Evolutionary conservation across 1,140 invertebrate genomes (phyloP).

Genomic region (Drosophila pachea): DNA sequence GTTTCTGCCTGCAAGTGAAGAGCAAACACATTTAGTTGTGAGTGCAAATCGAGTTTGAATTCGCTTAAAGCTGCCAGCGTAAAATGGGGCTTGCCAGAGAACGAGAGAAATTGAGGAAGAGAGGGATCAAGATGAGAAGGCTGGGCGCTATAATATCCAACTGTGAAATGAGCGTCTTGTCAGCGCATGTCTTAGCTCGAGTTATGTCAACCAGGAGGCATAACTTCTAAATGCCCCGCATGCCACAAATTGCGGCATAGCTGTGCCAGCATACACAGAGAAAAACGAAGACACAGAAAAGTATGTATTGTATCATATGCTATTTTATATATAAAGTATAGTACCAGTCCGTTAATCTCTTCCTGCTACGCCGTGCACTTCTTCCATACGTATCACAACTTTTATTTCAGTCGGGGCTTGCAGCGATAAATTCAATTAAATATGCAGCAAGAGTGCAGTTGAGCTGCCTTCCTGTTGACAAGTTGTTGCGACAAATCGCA

Average conservation of each 20-base stretch:
- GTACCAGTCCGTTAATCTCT: too few species aligned
- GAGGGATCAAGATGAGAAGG: neutral
- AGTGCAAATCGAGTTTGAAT: constrained; percentile 75
- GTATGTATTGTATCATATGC: neutral
- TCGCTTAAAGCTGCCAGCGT: constrained; percentile 56
- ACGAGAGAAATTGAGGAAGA: neutral
- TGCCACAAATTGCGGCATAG: constrained; percentile 2
- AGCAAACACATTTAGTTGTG: constrained; percentile 69
- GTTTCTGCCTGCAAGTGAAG: constrained; percentile 67
- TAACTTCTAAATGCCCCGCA: constrained; percentile 21
- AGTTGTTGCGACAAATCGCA: constrained; percentile 57
- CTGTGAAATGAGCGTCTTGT: constrained; percentile 12
- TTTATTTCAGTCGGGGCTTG: constrained; percentile 3
- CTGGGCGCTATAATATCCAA: neutral
- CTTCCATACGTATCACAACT: neutral
- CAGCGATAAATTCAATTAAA: constrained; percentile 66
- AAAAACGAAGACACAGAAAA: neutral
- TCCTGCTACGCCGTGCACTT: neutral
- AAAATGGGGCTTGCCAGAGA: neutral
- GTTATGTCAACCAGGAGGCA: neutral
- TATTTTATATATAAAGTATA: neutral
- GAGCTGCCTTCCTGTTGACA: constrained; percentile 48
- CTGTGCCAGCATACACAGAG: neutral
- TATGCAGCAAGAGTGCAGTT: constrained; percentile 52
- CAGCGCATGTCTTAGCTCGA: neutral